Evolutionary conservation across 1,140 invertebrate genomes (phyloP).

Genomic region (Drosophila ironensis): DNA sequence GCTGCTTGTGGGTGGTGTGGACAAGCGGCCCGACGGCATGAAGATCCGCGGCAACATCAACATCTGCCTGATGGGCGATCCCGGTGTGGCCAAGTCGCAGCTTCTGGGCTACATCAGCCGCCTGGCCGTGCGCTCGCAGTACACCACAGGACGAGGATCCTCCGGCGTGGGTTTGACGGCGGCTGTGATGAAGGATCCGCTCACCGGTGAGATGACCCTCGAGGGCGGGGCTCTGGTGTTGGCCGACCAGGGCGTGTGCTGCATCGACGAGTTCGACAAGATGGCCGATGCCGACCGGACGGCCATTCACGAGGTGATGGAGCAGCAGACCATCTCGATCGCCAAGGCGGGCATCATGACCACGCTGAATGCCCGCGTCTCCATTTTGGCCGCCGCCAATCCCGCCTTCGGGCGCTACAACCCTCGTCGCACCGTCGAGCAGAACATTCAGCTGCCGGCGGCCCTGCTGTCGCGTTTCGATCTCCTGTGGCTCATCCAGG

Average conservation of each 20-base stretch:
- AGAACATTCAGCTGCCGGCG: constrained; percentile 98
- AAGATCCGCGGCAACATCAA: constrained; percentile 97
- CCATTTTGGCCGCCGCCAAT: constrained; percentile 99
- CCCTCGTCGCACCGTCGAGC: constrained; percentile 95
- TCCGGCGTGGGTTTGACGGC: constrained; percentile 98
- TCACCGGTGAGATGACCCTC: constrained; percentile 98
- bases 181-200: constrained; percentile 97
- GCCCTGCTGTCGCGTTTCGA: constrained; percentile 99
- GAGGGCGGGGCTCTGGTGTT: constrained; percentile 99
- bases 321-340: constrained; percentile 99
- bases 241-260: constrained; percentile 98
- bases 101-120: constrained; percentile 97
- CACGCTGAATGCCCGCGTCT: constrained; percentile 97
- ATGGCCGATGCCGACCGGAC: constrained; percentile 98
- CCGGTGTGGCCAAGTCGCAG: constrained; percentile 99
- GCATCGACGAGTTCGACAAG: constrained; percentile 99
- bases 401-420: constrained; percentile 99
- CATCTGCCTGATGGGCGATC: constrained; percentile 99
- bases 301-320: constrained; percentile 99
- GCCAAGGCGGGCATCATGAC: constrained; percentile 99
- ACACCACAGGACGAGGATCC: constrained; percentile 98
- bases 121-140: constrained; percentile 95
- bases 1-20: constrained; percentile 97
- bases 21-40: constrained; percentile 92
- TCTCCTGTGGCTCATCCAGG: constrained; percentile 98